Evolutionary conservation across 2,888 invertebrate species (phyloP), one percentile per base, ranked within the genome.

Genomic region (Himalopsyche tibetana): DNA sequence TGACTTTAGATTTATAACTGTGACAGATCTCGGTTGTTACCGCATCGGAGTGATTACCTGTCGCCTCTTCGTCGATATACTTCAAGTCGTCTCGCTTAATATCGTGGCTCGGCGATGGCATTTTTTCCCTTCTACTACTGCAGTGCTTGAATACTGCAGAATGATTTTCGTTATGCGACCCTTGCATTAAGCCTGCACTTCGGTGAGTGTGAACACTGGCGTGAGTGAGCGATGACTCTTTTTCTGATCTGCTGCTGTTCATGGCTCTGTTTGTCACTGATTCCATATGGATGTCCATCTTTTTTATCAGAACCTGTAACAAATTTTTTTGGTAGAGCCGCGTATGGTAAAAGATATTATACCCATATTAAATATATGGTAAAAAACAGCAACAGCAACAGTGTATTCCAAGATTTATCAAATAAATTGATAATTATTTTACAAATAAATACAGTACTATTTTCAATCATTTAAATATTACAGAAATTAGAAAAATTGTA

Each of bases 21-120:
- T 90, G 87, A 91, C 91, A 56, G 91, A 92, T 51, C 90, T 90
- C 82, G 90, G 90, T 12, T 91, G 79, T 82, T 28, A 69, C 89
- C 86, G 56, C 89, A 85, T 51, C 92, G 15, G 90, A 90, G 45
- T 92, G 74, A 90, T 90, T 63, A 92, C 93, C 36, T 90, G 90
- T n/a, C 91, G 92, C 28, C 89, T 95, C 95, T 89, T 96, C 96
- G 89, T 97, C 96, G 85, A 96, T 96, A 90, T 94, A 96, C 88
- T 94, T 93, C 86, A 96, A 91, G 86, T 96, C 95, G 55, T 95
- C 95, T 55, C 92, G 92, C 88, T 93, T 94, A 89, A 91, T 87
- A 85, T 88, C 88, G 42, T 38, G 87, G 69, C 88, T 89, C 5
- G 89, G 88, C 5, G 88, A 89, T 15, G 89, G 88, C 80, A 87